phyloP scores from a whole-genome alignment of 37 sponge, comb jelly and placozoan genomes.

The Dysidea cf. avara region DNA sequence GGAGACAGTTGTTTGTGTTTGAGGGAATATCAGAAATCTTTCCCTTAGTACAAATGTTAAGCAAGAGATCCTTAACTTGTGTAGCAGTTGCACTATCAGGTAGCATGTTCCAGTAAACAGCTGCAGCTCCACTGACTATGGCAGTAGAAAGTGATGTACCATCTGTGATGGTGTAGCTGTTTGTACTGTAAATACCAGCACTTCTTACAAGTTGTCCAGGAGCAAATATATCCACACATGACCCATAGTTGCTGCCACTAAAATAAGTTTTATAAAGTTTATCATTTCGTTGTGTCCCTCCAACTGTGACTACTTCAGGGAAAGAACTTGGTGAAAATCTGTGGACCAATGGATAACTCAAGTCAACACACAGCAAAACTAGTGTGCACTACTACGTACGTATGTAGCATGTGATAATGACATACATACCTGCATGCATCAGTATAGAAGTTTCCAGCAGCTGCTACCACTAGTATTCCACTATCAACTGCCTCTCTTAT shows the following conservation, averaged over 20 bases:
- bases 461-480: conserved; percentile 18
- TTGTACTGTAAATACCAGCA: neutral
- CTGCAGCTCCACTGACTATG: no score
- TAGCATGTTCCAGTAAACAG: no score
- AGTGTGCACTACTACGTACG: no score
- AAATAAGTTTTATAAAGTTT: conserved; percentile 1
- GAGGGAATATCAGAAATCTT: no score
- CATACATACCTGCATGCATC: conserved; percentile 17
- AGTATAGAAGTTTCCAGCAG: conserved; percentile 10
- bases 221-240: conserved; percentile 26
- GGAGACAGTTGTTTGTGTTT: no score
- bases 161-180: neutral
- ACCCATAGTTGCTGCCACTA: conserved; percentile 20
- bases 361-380: no score
- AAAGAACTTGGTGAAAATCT: conserved; percentile 14
- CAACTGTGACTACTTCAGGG: conserved; percentile 18
- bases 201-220: conserved; percentile 12
- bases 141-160: no score
- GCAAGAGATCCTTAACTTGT: no score
- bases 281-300: conserved; percentile 11
- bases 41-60: no score
- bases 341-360: no score
- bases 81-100: no score
- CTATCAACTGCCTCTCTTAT: neutral
- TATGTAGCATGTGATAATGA: no score